These are phyloP conservation scores for Ericerus pela DNA, from an alignment of 1,140 invertebrate genomes.

Conservation along the genomic window DNA sequence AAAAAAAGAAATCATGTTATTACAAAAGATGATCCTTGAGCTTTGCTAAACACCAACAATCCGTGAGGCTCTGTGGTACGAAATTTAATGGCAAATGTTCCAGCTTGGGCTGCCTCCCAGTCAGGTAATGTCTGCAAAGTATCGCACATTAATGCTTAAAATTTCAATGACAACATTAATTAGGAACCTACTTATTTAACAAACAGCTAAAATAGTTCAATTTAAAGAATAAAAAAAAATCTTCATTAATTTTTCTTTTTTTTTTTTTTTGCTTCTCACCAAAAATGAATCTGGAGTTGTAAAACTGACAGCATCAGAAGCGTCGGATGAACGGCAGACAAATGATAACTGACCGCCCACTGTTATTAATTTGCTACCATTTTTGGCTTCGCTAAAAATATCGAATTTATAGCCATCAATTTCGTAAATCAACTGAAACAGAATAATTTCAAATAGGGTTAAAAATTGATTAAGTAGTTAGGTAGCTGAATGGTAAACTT, in stretches of 20 bases:
- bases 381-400: constrained; percentile 71
- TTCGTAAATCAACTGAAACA: constrained; percentile 73
- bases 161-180: background rate
- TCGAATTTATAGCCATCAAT: constrained; percentile 77
- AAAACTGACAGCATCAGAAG: constrained; percentile 78
- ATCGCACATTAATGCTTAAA: background rate
- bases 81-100: constrained; percentile 82
- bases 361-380: constrained; percentile 70
- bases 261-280: too few relatives aligned
- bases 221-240: too few relatives aligned
- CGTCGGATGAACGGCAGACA: constrained; percentile 69
- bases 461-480: background rate
- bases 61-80: constrained; percentile 88
- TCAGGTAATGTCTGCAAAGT: constrained; percentile 57
- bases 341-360: constrained; percentile 77
- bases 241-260: too few relatives aligned
- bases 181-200: background rate
- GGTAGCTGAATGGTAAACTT: too few relatives aligned
- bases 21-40: constrained; percentile 30
- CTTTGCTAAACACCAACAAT: constrained; percentile 80
- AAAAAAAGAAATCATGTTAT: background rate
- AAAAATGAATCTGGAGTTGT: constrained; percentile 77
- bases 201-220: too few relatives aligned
- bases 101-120: constrained; percentile 72
- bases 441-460: constrained; percentile 13